phyloP scores from a whole-genome alignment of 2,797 vertebrate species.

The Synaphobranchus kaupii region DNA sequence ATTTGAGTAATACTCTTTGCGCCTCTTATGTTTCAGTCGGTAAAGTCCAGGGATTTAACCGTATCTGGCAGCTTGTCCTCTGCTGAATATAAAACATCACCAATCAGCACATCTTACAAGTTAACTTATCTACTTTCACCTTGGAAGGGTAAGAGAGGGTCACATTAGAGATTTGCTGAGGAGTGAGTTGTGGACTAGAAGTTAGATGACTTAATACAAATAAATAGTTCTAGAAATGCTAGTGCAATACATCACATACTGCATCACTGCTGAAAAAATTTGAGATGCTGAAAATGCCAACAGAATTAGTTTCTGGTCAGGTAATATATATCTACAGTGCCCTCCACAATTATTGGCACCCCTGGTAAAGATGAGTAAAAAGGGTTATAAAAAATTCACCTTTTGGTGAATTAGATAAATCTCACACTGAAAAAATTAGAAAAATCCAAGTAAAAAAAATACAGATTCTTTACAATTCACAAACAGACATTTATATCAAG shows the following conservation, averaged over 20 bases:
- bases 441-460: too few species aligned
- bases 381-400: too few species aligned
- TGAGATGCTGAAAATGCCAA: neutral
- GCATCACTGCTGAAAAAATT: neutral
- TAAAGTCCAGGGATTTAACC: conserved; percentile 16
- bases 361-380: too few species aligned
- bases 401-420: too few species aligned
- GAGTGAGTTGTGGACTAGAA: neutral
- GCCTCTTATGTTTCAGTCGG: conserved; percentile 15
- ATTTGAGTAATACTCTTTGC: neutral
- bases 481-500: too few species aligned
- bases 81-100: conserved; percentile 21
- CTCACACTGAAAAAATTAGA: too few species aligned
- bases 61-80: neutral
- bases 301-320: neutral
- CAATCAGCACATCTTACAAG: conserved; percentile 9
- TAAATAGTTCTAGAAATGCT: neutral
- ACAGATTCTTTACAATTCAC: too few species aligned
- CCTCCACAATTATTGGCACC: too few species aligned
- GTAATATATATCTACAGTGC: too few species aligned
- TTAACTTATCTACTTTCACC: neutral
- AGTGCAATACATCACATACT: too few species aligned
- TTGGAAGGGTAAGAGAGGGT: neutral
- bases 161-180: neutral
- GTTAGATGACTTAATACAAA: neutral